Percentiles rank a stretch among this genome's conserved stretches.
These are phyloP conservation scores for Brachypalpus laphriformis DNA, from an alignment of 2,888 invertebrate genomes.

Conservation along the genomic window DNA sequence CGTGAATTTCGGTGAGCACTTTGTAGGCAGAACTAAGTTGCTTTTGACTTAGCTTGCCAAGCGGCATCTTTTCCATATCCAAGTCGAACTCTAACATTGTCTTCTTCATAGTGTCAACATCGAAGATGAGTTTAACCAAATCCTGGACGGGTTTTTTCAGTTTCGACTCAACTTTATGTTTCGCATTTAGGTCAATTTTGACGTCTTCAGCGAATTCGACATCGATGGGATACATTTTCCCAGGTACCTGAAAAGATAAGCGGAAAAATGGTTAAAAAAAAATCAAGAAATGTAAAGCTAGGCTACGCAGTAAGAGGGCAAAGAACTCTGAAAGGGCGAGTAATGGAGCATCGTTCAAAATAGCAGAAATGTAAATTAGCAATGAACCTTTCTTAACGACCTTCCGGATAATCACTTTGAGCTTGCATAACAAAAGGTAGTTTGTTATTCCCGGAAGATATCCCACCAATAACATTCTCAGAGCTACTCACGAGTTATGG, in stretches of 20 bases:
- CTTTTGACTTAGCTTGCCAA: constrained; percentile 96
- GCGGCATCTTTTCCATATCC: constrained; percentile 98
- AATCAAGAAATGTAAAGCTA: too few relatives aligned
- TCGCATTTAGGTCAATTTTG: constrained; percentile 78
- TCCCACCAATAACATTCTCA: too few relatives aligned
- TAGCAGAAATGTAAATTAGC: too few relatives aligned
- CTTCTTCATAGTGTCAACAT: constrained; percentile 95
- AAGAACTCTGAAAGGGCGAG: too few relatives aligned
- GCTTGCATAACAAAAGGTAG: too few relatives aligned
- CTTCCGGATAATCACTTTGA: too few relatives aligned
- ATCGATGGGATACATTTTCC: constrained; percentile 88
- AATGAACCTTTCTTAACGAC: too few relatives aligned
- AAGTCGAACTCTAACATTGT: constrained; percentile 97
- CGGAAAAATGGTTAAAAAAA: too few relatives aligned
- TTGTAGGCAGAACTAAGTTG: constrained; percentile 94
- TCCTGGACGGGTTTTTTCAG: constrained; percentile 91
- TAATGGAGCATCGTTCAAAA: too few relatives aligned
- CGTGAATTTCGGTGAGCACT: constrained; percentile 89
- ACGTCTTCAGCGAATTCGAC: constrained; percentile 91
- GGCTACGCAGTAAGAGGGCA: too few relatives aligned
- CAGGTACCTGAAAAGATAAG: constrained; percentile 84
- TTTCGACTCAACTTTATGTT: constrained; percentile 85
- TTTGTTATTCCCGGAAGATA: too few relatives aligned
- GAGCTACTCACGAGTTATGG: too few relatives aligned
- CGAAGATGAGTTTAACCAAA: constrained; percentile 93